Base-by-base conservation (phyloP, 1,140 invertebrate genomes). In the Scaptodrosophila lebanonensis region DNA sequence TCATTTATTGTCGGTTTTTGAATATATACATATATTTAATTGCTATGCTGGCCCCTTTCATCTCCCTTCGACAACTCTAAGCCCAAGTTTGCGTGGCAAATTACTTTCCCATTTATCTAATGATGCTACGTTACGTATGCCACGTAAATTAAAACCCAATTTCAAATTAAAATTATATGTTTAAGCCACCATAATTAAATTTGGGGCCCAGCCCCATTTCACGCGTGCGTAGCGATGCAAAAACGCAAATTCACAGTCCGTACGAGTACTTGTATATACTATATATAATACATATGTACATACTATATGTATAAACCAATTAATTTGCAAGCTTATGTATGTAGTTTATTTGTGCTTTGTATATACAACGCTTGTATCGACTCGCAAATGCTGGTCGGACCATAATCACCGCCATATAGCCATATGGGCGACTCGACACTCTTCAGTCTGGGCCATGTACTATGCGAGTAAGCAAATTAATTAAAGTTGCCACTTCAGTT, bases 401-500 rank as follows among this genome's bases (percentile, higher is more conserved):
- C n/a, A n/a, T n/a, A n/a, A n/a, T n/a, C n/a, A n/a, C n/a, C n/a
- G n/a, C n/a, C 38, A 47, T 33, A 61, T 18, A 40, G 1, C 7
- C 30, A 58, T 33, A 62, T 66, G 45, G 35, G 47, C 47, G 44
- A 52, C 43, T n/a, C n/a, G 44, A 50, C 60, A 50, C 42, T 33
- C 45, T 40, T 56, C 58, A 64, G 49, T 58, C 49, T 43, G 39
- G 48, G 43, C 32, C 12, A 50, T 65, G 47, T 48, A 42, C 52
- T 38, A 32, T 33, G 35, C 51, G 66, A 63, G 63, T 83, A 83
- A 75, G 83, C 82, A 84, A 84, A 84, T 84, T 84, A 84, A 84
- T 84, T 84, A 84, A 84, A 84, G 82, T 84, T 84, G 82, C 77
- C 79, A 83, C 77, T 83, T 83, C 77, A 84, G 82, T 83, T 84